Conservation (phyloP, 2,888 invertebrate genomes). For the Sphaeridia pumilis region DNA sequence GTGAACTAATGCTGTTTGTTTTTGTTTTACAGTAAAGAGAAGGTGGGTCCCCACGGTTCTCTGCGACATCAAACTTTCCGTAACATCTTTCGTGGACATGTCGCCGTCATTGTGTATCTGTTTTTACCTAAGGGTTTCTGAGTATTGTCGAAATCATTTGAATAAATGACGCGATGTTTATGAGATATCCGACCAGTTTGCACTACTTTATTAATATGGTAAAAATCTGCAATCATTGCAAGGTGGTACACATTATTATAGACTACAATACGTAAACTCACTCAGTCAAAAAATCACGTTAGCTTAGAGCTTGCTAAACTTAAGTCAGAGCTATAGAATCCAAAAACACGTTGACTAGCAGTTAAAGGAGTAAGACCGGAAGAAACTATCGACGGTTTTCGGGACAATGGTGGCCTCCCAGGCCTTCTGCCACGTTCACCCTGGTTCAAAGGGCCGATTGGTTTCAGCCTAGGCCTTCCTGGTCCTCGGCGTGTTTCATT, state of each 20-base stretch:
- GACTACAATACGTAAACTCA: too few relatives aligned
- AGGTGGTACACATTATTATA: too few relatives aligned
- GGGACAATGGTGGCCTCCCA: conserved; percentile 42
- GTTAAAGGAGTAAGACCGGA: conserved; percentile 24
- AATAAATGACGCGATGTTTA: conserved; percentile 1
- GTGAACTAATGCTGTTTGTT: not conserved
- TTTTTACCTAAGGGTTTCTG: not conserved
- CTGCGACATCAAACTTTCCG: not conserved
- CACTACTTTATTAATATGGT: too few relatives aligned
- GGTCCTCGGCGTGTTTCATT: conserved; percentile 49
- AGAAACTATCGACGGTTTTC: conserved; percentile 26
- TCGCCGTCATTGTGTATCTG: not conserved
- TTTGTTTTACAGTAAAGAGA: not conserved
- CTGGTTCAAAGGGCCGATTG: conserved; percentile 53
- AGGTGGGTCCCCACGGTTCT: not conserved
- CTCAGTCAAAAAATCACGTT: too few relatives aligned
- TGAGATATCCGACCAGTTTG: too few relatives aligned
- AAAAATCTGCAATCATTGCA: too few relatives aligned
- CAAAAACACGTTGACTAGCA: conserved; percentile 32
- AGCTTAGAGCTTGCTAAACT: too few relatives aligned
- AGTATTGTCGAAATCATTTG: not conserved
- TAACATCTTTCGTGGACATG: not conserved
- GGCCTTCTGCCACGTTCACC: conserved; percentile 47
- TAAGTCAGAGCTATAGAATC: conserved; percentile 34
- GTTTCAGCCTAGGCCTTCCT: conserved; percentile 55